Conservation (phyloP, 2,888 invertebrate species). For the Polyommatus icarus region DNA sequence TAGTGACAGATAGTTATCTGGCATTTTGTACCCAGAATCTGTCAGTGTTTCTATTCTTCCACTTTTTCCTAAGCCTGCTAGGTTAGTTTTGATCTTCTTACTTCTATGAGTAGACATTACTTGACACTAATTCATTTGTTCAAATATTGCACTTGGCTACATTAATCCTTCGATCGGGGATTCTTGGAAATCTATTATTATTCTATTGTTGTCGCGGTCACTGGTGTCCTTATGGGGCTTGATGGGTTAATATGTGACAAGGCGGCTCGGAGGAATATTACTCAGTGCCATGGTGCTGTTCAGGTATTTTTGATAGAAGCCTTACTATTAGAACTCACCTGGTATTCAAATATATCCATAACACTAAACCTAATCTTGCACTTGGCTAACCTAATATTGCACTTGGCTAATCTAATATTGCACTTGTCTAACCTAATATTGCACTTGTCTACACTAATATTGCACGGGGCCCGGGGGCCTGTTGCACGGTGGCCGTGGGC, state of each 20-base stretch:
- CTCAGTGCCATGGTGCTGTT: background rate
- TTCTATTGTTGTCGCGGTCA: no score
- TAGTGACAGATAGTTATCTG: no score
- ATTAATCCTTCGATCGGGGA: no score
- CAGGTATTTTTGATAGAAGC: no score
- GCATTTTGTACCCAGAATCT: no score
- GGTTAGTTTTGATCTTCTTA: no score
- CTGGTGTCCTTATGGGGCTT: no score
- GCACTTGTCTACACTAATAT: conserved; percentile 57
- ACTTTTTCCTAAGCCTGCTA: no score
- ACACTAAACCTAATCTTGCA: conserved; percentile 42
- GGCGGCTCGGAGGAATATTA: background rate
- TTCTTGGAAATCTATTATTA: no score
- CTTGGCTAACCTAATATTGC: conserved; percentile 53
- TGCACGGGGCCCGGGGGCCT: conserved; percentile 13
- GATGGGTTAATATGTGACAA: conserved; percentile 44
- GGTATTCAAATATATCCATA: conserved; percentile 74
- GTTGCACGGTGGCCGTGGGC: background rate
- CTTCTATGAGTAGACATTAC: no score
- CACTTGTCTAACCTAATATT: conserved; percentile 8
- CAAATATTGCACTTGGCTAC: conserved; percentile 41
- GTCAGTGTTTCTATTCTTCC: no score
- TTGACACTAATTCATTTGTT: conserved; percentile 61
- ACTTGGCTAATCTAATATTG: conserved; percentile 43
- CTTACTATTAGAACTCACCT: conserved; percentile 49